phyloP scores from a whole-genome alignment of 2,113 vertebrate genomes.

The Craseonycteris thonglongyai region DNA sequence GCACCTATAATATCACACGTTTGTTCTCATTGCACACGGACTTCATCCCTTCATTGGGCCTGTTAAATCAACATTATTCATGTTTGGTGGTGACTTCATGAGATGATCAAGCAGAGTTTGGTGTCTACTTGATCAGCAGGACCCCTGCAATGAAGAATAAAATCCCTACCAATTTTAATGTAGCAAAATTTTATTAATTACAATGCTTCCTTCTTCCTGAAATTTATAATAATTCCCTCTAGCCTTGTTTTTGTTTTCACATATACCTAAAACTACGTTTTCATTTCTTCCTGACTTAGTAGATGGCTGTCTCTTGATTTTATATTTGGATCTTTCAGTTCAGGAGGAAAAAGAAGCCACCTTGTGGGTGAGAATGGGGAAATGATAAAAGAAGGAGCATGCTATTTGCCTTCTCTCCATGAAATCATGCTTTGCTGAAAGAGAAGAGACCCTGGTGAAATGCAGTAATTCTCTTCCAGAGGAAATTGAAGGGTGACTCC shows the following conservation, averaged over 20 bases:
- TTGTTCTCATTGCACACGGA: background rate
- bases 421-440: conserved; percentile 34
- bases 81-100: background rate
- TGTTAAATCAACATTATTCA: background rate
- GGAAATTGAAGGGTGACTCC: conserved; percentile 55
- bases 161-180: background rate
- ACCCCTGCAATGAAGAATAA: background rate
- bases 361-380: background rate
- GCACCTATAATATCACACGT: background rate
- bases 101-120: background rate
- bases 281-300: background rate
- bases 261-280: background rate
- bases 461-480: conserved; percentile 25
- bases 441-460: conserved; percentile 57
- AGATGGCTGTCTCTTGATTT: background rate
- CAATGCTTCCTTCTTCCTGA: background rate
- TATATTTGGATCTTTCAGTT: background rate
- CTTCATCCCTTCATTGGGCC: background rate
- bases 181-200: background rate
- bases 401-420: conserved; percentile 28
- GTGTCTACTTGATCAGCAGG: background rate
- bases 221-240: background rate
- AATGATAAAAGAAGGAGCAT: background rate
- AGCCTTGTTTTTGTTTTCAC: background rate
- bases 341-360: conserved; percentile 14